These are phyloP conservation scores for Acrocyrtus sp. DNA, from an alignment of 2,888 invertebrate species.

Conservation along the genomic window DNA sequence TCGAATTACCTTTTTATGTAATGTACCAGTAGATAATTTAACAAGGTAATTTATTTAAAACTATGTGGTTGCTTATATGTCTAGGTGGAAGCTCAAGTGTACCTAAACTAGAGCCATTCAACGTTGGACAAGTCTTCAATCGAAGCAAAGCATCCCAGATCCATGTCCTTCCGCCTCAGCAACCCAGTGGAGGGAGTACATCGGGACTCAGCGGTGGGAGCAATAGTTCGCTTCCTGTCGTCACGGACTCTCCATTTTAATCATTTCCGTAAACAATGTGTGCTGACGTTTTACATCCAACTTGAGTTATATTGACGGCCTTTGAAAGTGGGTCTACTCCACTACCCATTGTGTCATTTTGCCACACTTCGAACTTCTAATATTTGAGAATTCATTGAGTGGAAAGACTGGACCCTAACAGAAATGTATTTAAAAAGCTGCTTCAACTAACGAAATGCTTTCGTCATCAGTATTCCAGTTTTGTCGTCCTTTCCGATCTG, in stretches of 20 bases:
- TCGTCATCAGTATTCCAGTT: too few species aligned
- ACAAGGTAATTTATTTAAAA: background rate
- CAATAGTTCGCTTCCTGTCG: conserved; percentile 36
- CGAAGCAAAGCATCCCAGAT: conserved; percentile 91
- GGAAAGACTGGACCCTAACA: too few species aligned
- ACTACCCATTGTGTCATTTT: background rate
- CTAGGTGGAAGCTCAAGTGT: conserved; percentile 58
- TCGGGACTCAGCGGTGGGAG: conserved; percentile 50
- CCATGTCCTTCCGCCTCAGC: conserved; percentile 76
- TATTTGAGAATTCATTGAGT: too few species aligned
- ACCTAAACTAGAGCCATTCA: conserved; percentile 87
- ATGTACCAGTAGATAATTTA: background rate
- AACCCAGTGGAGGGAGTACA: conserved; percentile 43
- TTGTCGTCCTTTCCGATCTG: too few species aligned
- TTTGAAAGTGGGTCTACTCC: background rate
- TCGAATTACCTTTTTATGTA: background rate
- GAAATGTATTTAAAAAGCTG: too few species aligned
- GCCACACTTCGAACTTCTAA: too few species aligned
- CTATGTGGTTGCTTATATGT: too few species aligned
- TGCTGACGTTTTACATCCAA: too few species aligned
- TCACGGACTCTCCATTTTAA: conserved; percentile 39
- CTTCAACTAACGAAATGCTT: too few species aligned
- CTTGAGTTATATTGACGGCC: too few species aligned
- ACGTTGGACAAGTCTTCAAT: conserved; percentile 92
- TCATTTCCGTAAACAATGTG: too few species aligned